Base-by-base conservation (phyloP, 2,888 invertebrate species). In the Philopedon plagiatum region DNA sequence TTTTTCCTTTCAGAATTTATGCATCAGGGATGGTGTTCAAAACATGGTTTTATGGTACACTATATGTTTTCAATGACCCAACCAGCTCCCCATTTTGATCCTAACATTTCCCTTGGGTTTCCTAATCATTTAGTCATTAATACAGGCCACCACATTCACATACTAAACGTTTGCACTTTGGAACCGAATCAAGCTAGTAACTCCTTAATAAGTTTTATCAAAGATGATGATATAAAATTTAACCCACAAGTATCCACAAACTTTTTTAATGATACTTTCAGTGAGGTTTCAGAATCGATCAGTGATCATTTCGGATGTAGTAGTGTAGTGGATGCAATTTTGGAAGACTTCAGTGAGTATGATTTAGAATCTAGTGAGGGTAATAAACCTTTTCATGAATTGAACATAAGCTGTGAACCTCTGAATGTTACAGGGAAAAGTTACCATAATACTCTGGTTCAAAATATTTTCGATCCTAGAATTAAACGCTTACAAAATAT, bases 31-130 rank as follows among this genome's bases (percentile, higher is more conserved):
- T 86, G 85, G 84, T 98, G 98, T 83, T 87, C 95, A 68, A 92
- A 93, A 81, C 97, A 98, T 84, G 95, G 96, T 82, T 92, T 96
- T 78, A 95, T 96, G 54, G 91, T 97, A 76, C 97, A 98, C 85
- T 95, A 96, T 78, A 94, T 94, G 83, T 96, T 96, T 84, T 94
- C 95, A 82, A 92, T 95, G 78, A 93, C 94, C n/a, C 82, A 83
- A 67, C 94, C 95, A 58, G 93, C 92, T 79, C 95, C 94, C 23
- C 74, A 71, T 11, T 86, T 86, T 74, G 83, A 85, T 74, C 85
- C 86, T 2, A 77, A 82, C 65, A 81, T 85, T 63, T 85, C 85
- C 51, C 73, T 86, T 51, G 84, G 85, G 8, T 86, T 81, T 76
- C 85, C 86, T 8, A 83, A 86, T 72, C 83, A 86, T 76, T 76